Evolutionary conservation across 2,113 vertebrate species (phyloP), one percentile per base, ranked within the genome.

Genomic region (Guaruba guarouba): DNA sequence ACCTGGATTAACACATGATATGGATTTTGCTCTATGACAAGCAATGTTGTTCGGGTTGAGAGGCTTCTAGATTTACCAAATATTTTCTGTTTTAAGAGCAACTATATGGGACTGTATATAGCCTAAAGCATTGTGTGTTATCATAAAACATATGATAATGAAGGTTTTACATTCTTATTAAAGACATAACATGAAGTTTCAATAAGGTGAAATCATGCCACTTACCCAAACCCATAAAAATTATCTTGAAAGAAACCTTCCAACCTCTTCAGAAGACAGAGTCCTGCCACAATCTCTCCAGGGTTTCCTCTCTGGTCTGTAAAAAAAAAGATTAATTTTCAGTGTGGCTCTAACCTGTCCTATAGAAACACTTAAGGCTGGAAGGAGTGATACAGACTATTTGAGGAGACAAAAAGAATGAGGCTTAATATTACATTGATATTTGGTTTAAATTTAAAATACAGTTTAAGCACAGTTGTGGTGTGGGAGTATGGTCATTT

Each of bases 401-500:
- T 75, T 71, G 3, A 44, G 39, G 27, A 69, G 33, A 85, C 4
- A 69, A 64, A 71, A 67, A 76, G 10, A 46, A 51, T 78, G 20
- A 75, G 74, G 16, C 6, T 88, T 88, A 55, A 39, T 64, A 64
- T 68, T 43, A 57, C 27, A 82, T 94, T 80, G 67, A 54, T 86
- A 43, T 74, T 88, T 70, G 4, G 8, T 68, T 90, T 75, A 81
- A 37, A 83, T 78, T 90, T 86, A 75, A 95, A 90, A 86, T 61
- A n/a, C 6, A 71, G 25, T 77, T 49, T 88, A 51, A 93, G 93
- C 52, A 82, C 67, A 93, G 54, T 88, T 90, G 82, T n/a, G 27
- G 8, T 85, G 87, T 95, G 82, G 80, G 67, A 85, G 78, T 86
- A 6, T 11, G 77, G 78, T 94, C 24, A 86, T 96, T 94, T 90